Base-by-base conservation (phyloP, 1,140 invertebrate genomes). In the Amyelois transitella region DNA sequence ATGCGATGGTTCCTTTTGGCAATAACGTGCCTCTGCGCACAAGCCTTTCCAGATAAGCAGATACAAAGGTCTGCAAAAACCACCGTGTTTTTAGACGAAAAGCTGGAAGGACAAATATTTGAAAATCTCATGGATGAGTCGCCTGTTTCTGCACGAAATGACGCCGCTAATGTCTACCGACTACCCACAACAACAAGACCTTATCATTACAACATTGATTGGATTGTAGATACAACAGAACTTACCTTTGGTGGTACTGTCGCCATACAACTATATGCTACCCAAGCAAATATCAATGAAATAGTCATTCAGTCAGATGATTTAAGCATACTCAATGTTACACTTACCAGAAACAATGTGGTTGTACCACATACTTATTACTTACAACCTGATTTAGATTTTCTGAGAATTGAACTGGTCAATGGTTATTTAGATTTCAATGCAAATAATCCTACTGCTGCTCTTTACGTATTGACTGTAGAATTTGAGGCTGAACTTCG, bases 261-360 rank as follows among this genome's bases (percentile, higher is more conserved):
- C 0, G 69, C 63, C 12, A 93, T 94, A 32, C 60, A 75, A 18
- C 50, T 91, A 1, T 20, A 51, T 0, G 71, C 88, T 0, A 82
- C 59, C 0, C 52, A 64, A 55, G 50, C 59, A 5, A 77, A 81
- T 28, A 74, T 90, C 1, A 76, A 45, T n/a, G 48, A 69, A 48
- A 77, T 96, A n/a, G 91, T 91, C 0, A 69, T 96, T 0, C 94
- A 96, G 60, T 80, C 89, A 0, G 89, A 91, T 28, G 88, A 91
- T 24, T 58, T 94, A 14, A 77, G 70, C 0, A 88, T 92, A 17
- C 53, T 6, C 6, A 53, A 48, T 14, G 48, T 81, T 2, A 49
- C 51, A 7, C 63, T 91, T 5, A 69, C 25, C 5, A 48, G 12
- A 48, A 20, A 48, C 66, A 85, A 10, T 17, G 49, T 55, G 3